These are phyloP conservation scores for Chelon labrosus DNA, from an alignment of 2,797 vertebrate species.

Conservation along the genomic window DNA sequence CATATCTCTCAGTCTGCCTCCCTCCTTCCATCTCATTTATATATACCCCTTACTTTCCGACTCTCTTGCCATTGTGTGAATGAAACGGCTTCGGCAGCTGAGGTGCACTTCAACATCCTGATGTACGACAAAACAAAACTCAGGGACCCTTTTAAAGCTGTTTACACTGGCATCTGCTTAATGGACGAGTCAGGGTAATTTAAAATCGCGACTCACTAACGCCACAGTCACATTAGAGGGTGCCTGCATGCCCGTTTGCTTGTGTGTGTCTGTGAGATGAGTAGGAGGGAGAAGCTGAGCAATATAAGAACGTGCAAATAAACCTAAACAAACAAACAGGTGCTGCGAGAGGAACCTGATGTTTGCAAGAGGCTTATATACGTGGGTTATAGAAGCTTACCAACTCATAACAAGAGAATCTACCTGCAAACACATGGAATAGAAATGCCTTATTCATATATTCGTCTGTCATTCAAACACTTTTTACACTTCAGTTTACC, in stretches of 20 bases:
- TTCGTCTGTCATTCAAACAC: slow-evolving; percentile 17
- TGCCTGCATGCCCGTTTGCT: slow-evolving; percentile 1
- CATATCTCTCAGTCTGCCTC: slow-evolving; percentile 13
- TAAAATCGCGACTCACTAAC: slow-evolving; percentile 50
- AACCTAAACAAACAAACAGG: slow-evolving; percentile 63
- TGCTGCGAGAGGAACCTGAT: slow-evolving; percentile 52
- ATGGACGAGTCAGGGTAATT: slow-evolving; percentile 54
- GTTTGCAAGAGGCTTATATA: slow-evolving; percentile 46
- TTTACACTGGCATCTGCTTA: slow-evolving; percentile 64
- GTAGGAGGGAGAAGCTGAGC: slow-evolving; percentile 51
- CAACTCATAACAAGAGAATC: slow-evolving; percentile 11
- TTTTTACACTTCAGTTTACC: slow-evolving; percentile 2
- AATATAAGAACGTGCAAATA: slow-evolving; percentile 65
- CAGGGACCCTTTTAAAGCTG: slow-evolving; percentile 64
- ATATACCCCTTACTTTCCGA: slow-evolving; percentile 39
- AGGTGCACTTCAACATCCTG: slow-evolving; percentile 59
- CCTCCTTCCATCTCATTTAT: slow-evolving; percentile 48
- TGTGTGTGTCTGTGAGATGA: slow-evolving; percentile 28
- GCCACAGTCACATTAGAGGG: slow-evolving; percentile 37
- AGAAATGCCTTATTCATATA: slow-evolving; percentile 25
- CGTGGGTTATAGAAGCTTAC: slow-evolving; percentile 20
- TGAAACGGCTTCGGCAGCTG: slow-evolving; percentile 45
- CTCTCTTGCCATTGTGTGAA: slow-evolving; percentile 45
- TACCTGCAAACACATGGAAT: slow-evolving; percentile 16
- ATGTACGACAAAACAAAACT: slow-evolving; percentile 50